Percentiles rank a stretch among this genome's conserved stretches.
phyloP scores from a whole-genome alignment of 2,888 invertebrate genomes.

The Melinaea marsaeus region DNA sequence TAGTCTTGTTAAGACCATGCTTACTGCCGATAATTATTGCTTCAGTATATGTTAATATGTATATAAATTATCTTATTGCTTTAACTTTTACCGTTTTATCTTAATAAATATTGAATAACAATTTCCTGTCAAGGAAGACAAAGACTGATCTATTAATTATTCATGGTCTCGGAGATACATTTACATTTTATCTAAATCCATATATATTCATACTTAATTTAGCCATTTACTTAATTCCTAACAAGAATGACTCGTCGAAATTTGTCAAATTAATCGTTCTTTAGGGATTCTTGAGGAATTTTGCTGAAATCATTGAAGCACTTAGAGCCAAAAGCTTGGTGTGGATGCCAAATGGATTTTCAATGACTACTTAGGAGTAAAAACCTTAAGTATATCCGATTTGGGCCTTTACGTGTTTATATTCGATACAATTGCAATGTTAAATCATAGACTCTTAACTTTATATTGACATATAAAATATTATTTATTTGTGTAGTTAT shows the following conservation, averaged over 20 bases:
- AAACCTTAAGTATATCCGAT: constrained; percentile 9
- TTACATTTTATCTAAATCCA: constrained; percentile 23
- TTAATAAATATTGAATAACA: constrained; percentile 17
- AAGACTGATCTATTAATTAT: constrained; percentile 13
- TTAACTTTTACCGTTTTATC: constrained; percentile 4
- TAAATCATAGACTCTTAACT: neutral
- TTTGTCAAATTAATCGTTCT: constrained; percentile 50
- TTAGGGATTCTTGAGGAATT: constrained; percentile 42
- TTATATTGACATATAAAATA: no score
- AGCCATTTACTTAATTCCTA: constrained; percentile 18
- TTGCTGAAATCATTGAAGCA: constrained; percentile 65
- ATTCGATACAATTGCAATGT: neutral
- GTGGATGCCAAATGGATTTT: constrained; percentile 59
- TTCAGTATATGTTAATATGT: no score
- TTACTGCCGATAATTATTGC: no score
- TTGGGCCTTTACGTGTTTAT: neutral
- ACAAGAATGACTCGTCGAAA: constrained; percentile 44
- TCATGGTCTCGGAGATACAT: constrained; percentile 23
- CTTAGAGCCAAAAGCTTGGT: constrained; percentile 61
- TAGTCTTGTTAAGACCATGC: no score
- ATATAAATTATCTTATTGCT: no score
- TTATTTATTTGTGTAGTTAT: no score
- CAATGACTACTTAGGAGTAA: constrained; percentile 39
- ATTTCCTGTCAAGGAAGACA: constrained; percentile 15
- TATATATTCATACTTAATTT: constrained; percentile 14